Base-by-base conservation (phyloP, 1,140 invertebrate genomes). In the Ceratitis capitata region DNA sequence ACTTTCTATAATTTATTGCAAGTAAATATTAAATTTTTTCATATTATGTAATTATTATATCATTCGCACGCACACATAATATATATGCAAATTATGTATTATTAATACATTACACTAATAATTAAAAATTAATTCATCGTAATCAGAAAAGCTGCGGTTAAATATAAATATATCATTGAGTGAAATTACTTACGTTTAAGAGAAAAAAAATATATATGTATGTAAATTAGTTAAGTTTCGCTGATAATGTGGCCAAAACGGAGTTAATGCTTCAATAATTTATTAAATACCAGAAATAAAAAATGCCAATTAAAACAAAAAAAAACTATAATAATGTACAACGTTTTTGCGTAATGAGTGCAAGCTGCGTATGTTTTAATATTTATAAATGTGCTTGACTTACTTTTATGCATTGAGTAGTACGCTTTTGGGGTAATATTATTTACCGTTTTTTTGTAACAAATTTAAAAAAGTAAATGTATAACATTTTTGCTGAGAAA, bases 1-100 rank as follows among this genome's bases (percentile, higher is more conserved):
- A 78, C 23, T 78, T 45, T 45, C 23, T 78, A 78, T 78, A 78
- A 45, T 78, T 78, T 78, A 78, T 78, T 78, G 32, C 61, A 69
- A 69, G 1, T 78, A 45, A 69, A 69, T 69, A n/a, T 69, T 39
- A 35, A n/a, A 53, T 23, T 23, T 23, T 69, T 61, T 69, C 6
- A 1, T 14, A 69, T n/a, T n/a, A 39, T 69, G 39, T 69, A 69
- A 56, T 69, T 35, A 29, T 12, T 32, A 14, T 49, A 56, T 29
- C 61, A 69, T 35, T 29, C 61, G 39, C 32, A 64, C 10, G 32
- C 61, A 69, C 61, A 69, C 29, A 32, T 32, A 19, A 35, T 14
- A 64, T 16, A 32, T 32, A 32, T 14, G 29, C 61, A 69, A 69
- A 39, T 19, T 35, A 69, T 32, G 3, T 69, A 35, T 58, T n/a